These are phyloP conservation scores for Lepidothrix coronata DNA, from an alignment of 2,113 vertebrate genomes.

Conservation along the genomic window DNA sequence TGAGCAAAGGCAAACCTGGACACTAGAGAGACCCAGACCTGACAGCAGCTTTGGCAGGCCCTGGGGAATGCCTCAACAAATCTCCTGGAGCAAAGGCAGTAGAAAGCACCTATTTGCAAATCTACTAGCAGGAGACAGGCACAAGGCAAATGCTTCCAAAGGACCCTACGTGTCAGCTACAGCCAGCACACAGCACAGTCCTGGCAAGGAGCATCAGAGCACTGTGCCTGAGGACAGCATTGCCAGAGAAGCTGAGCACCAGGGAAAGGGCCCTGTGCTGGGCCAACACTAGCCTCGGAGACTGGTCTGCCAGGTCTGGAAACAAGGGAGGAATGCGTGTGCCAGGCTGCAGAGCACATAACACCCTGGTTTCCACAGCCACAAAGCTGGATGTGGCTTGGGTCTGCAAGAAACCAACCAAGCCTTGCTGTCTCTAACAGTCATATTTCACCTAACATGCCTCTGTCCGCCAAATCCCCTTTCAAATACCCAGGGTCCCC, in stretches of 20 bases:
- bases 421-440: neutral
- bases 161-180: neutral
- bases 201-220: rapidly evolving
- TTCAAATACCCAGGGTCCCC: neutral
- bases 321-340: rapidly evolving
- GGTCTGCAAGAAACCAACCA: neutral
- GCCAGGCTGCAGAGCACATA: neutral
- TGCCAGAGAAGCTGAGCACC: neutral
- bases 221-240: neutral
- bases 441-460: neutral
- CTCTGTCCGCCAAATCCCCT: neutral
- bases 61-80: neutral
- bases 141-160: neutral
- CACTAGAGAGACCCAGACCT: neutral
- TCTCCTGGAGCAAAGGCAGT: neutral
- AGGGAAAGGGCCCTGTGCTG: neutral
- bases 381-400: neutral
- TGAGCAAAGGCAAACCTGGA: neutral
- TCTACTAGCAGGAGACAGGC: neutral
- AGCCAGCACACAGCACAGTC: rapidly evolving
- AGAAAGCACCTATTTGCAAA: neutral
- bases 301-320: neutral
- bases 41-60: neutral
- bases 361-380: neutral
- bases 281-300: neutral